These are phyloP conservation scores for Spodoptera picta DNA, from an alignment of 2,888 invertebrate genomes.

Conservation along the genomic window DNA sequence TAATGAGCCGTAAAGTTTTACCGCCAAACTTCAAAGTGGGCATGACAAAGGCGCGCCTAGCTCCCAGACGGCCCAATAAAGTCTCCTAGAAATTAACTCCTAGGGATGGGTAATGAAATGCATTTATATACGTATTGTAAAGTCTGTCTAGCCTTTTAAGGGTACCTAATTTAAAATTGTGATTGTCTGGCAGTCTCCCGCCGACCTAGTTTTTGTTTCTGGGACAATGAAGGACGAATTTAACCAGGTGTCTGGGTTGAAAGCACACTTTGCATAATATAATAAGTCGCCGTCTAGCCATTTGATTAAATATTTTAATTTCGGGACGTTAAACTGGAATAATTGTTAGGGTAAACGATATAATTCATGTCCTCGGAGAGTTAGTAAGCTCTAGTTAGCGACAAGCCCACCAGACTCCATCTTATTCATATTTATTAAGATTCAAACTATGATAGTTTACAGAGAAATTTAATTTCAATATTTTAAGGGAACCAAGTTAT, in stretches of 20 bases:
- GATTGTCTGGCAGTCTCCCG: slow-evolving; percentile 84
- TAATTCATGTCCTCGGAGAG: slow-evolving; percentile 38
- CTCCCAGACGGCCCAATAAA: slow-evolving; percentile 56
- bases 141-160: slow-evolving; percentile 65
- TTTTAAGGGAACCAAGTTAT: slow-evolving; percentile 23
- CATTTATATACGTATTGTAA: slow-evolving; percentile 66
- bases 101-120: slow-evolving; percentile 62
- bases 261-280: slow-evolving; percentile 79
- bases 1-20: slow-evolving; percentile 53
- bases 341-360: slow-evolving; percentile 50
- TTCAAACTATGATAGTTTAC: slow-evolving; percentile 44
- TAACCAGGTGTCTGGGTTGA: slow-evolving; percentile 79
- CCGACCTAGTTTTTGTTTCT: slow-evolving; percentile 83
- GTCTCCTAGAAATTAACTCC: slow-evolving; percentile 25
- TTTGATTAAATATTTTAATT: slow-evolving; percentile 63
- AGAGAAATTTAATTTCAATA: slow-evolving; percentile 40
- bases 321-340: slow-evolving; percentile 53
- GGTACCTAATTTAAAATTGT: slow-evolving; percentile 85
- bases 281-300: slow-evolving; percentile 77
- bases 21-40: slow-evolving; percentile 45
- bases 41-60: slow-evolving; percentile 32
- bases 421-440: slow-evolving; percentile 53
- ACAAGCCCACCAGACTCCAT: slow-evolving; percentile 30
- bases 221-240: slow-evolving; percentile 80
- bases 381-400: slow-evolving; percentile 26